A percentile compares a stretch with the other conserved stretches of the same genome.
Evolutionary conservation across 2,888 invertebrate species (phyloP).

Genomic region (Timandra comae): DNA sequence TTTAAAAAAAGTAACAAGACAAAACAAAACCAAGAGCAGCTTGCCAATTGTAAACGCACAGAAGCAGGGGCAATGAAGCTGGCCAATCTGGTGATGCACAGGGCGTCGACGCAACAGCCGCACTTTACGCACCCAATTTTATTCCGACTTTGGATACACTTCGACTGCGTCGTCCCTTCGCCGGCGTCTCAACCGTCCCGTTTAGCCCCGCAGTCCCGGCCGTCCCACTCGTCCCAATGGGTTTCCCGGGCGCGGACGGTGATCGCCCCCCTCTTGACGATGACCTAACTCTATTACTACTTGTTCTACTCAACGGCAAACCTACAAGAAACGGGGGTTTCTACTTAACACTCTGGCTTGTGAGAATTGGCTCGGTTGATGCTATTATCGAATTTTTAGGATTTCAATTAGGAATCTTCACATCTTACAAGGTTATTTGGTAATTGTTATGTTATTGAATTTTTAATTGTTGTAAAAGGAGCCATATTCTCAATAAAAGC

Average conservation of each 20-base stretch:
- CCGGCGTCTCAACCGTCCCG: constrained; percentile 42
- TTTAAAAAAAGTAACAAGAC: constrained; percentile 15
- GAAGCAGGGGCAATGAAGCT: constrained; percentile 37
- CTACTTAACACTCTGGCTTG: constrained; percentile 42
- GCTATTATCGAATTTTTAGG: too few relatives aligned
- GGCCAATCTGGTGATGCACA: constrained; percentile 39
- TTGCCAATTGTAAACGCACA: constrained; percentile 19
- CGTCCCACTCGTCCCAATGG: constrained; percentile 28
- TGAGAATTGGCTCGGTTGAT: constrained; percentile 54
- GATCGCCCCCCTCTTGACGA: constrained; percentile 67
- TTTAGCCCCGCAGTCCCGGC: constrained; percentile 28
- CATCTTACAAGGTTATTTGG: too few relatives aligned
- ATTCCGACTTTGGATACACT: constrained; percentile 74
- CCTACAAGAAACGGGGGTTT: constrained; percentile 69
- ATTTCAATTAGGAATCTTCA: too few relatives aligned
- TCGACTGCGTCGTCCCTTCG: constrained; percentile 62
- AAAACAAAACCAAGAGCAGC: constrained; percentile 15
- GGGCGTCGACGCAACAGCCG: constrained; percentile 72
- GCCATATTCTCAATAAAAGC: constrained; percentile 40
- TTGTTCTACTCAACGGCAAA: constrained; percentile 80
- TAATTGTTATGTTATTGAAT: not conserved
- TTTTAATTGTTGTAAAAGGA: constrained; percentile 25
- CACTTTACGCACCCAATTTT: constrained; percentile 73
- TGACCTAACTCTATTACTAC: constrained; percentile 77
- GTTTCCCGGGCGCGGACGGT: constrained; percentile 64